Conservation (phyloP, 2,888 invertebrate species). For the Chelonus formosanus region DNA sequence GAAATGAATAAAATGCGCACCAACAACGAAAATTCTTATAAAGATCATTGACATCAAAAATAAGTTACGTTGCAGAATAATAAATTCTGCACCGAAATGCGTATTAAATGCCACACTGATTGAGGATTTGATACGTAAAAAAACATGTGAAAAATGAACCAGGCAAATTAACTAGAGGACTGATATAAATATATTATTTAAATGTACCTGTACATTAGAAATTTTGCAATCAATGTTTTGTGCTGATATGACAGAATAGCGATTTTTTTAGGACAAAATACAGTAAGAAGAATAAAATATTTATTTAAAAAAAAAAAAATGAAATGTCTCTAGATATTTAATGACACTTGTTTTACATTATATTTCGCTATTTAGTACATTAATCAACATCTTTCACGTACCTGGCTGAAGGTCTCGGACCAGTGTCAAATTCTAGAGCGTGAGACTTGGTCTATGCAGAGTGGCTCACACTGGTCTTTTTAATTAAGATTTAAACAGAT, state of each 20-base stretch:
- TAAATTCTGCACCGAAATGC: conserved; percentile 17
- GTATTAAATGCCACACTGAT: conserved; percentile 16
- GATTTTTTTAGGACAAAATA: neutral
- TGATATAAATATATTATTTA: no score
- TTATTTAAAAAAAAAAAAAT: neutral
- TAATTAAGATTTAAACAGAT: conserved; percentile 41
- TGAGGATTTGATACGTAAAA: conserved; percentile 3
- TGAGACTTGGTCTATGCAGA: conserved; percentile 48
- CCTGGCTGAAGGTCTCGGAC: conserved; percentile 47
- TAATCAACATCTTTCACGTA: conserved; percentile 34
- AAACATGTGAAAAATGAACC: conserved; percentile 5
- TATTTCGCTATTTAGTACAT: neutral
- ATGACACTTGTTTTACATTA: conserved; percentile 22
- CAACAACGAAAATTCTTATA: neutral
- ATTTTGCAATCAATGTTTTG: conserved; percentile 14
- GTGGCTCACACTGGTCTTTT: conserved; percentile 35
- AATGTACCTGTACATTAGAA: conserved; percentile 1
- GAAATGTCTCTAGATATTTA: neutral
- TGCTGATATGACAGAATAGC: neutral
- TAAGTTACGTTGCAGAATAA: conserved; percentile 22
- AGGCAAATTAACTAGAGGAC: neutral
- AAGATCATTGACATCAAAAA: conserved; percentile 28
- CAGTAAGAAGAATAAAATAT: no score
- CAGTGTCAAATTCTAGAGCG: conserved; percentile 62
- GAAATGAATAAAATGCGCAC: conserved; percentile 14